Percentiles rank a stretch among this genome's conserved stretches.
phyloP scores from a whole-genome alignment of 2,797 vertebrate species.

The Peromyscus aztecus region DNA sequence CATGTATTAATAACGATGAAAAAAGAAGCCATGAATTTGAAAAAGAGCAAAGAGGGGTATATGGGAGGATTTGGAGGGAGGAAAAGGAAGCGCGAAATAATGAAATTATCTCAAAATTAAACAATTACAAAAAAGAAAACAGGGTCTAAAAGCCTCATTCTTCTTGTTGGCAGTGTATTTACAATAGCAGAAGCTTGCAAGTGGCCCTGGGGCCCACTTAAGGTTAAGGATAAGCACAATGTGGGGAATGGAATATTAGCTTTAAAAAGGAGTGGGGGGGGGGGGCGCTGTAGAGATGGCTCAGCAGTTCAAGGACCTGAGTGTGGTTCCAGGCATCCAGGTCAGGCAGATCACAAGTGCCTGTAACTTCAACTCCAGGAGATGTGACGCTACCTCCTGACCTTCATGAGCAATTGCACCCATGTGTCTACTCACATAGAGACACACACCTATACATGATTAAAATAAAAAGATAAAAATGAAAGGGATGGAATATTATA shows the following conservation, averaged over 20 bases:
- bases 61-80: no score
- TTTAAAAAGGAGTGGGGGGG: neutral
- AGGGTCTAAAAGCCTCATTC: neutral
- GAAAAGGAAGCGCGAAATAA: neutral
- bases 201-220: neutral
- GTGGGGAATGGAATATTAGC: neutral
- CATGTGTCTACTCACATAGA: neutral
- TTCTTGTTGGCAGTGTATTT: neutral
- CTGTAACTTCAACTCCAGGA: neutral
- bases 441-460: neutral
- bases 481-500: neutral
- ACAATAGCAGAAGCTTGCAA: neutral
- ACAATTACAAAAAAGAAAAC: neutral
- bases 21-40: no score
- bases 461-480: neutral
- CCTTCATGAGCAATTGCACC: neutral
- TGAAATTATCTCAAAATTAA: neutral
- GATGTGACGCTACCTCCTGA: neutral
- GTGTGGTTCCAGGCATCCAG: neutral
- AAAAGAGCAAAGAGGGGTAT: no score
- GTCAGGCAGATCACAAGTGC: neutral
- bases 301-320: neutral
- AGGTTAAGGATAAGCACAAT: neutral
- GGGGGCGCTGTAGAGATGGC: neutral
- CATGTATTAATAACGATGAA: no score